phyloP scores from a whole-genome alignment of 2,888 invertebrate species.

The Gibbula magus region DNA sequence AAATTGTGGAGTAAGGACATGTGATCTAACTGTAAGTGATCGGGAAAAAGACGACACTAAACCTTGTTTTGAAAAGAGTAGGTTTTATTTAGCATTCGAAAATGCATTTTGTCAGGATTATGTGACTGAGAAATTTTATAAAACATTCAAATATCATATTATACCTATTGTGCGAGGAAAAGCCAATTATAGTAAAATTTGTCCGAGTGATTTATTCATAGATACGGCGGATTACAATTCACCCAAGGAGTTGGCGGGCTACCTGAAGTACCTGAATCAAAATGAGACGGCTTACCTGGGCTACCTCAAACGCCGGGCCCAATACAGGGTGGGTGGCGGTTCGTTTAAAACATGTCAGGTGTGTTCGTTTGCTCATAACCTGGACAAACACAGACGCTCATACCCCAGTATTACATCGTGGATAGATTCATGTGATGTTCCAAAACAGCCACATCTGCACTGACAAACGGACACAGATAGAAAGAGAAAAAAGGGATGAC shows the following conservation, averaged over 20 bases:
- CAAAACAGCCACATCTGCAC: no score
- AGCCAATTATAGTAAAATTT: slow-evolving; percentile 38
- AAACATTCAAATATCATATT: slow-evolving; percentile 30
- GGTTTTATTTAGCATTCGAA: no score
- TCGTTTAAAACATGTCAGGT: not conserved
- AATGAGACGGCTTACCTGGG: slow-evolving; percentile 21
- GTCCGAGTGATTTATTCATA: slow-evolving; percentile 29
- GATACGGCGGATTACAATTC: no score
- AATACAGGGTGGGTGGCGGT: no score
- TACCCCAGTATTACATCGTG: not conserved
- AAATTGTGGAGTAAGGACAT: slow-evolving; percentile 20
- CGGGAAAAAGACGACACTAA: slow-evolving; percentile 54
- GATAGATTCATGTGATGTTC: no score
- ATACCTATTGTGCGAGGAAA: slow-evolving; percentile 43
- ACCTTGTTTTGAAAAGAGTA: no score
- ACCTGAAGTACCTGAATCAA: slow-evolving; percentile 9
- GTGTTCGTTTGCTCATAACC: not conserved
- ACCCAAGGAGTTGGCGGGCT: no score
- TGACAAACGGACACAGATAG: no score
- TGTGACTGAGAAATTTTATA: no score
- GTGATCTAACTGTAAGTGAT: not conserved
- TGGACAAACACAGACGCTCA: not conserved
- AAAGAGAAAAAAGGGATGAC: no score
- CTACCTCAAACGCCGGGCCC: slow-evolving; percentile 7
- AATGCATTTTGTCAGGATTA: no score